These are phyloP conservation scores for Oryzias dopingdopingensis DNA, from an alignment of 2,797 vertebrate genomes.

Conservation along the genomic window DNA sequence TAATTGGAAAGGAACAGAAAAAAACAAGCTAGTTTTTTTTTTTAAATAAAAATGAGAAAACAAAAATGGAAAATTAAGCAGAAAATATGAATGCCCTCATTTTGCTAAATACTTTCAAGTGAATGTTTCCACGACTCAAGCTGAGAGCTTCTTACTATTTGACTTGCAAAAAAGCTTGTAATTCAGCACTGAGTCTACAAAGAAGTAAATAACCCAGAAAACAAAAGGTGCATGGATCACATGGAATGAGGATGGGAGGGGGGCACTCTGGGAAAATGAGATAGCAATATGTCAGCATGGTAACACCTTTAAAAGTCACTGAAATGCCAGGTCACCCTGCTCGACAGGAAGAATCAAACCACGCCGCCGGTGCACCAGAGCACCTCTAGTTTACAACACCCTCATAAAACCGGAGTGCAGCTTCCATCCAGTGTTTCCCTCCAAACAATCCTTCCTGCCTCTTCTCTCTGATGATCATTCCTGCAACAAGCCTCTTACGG, in stretches of 20 bases:
- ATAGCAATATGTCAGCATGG: constrained; percentile 70
- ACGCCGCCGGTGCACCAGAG: constrained; percentile 44
- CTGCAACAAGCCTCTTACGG: constrained; percentile 51
- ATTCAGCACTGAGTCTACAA: background rate
- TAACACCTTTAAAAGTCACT: constrained; percentile 82
- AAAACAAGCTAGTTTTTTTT: too few species aligned
- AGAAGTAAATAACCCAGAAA: constrained; percentile 28
- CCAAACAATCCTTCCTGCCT: constrained; percentile 6
- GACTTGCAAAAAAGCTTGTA: background rate
- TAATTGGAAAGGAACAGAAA: too few species aligned
- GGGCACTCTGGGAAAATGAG: constrained; percentile 52
- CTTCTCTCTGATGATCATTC: constrained; percentile 47
- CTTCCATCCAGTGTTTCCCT: constrained; percentile 35
- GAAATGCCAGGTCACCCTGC: constrained; percentile 82
- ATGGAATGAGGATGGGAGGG: constrained; percentile 8
- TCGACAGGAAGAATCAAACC: constrained; percentile 65
- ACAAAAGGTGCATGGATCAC: constrained; percentile 25
- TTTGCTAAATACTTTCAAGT: too few species aligned
- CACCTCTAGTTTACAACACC: constrained; percentile 45
- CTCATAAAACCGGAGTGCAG: constrained; percentile 8
- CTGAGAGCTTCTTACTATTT: background rate
- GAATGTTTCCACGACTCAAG: background rate
- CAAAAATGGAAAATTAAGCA: too few species aligned
- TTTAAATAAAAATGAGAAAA: too few species aligned
- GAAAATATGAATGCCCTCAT: too few species aligned